Percentiles rank a stretch among this genome's conserved stretches.
These are phyloP conservation scores for Myotis davidii DNA, from an alignment of 2,113 vertebrate genomes.

Conservation along the genomic window DNA sequence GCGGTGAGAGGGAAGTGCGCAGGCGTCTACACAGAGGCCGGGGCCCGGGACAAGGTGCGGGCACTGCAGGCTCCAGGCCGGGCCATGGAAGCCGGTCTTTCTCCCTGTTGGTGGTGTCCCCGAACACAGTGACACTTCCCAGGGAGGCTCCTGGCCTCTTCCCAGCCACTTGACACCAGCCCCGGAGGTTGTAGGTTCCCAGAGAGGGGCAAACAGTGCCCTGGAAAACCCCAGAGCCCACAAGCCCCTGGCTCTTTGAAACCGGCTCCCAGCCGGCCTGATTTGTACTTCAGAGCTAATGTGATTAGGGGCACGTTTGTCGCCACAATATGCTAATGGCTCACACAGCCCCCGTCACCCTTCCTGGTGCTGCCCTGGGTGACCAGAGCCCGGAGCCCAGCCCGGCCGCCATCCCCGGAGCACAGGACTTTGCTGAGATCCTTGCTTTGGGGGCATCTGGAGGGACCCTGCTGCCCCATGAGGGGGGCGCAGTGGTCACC, in stretches of 20 bases:
- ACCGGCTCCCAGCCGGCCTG: conserved; percentile 73
- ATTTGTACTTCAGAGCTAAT: conserved; percentile 88
- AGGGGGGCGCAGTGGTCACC: accelerated
- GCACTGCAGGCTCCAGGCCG: not conserved
- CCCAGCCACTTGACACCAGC: conserved; percentile 49
- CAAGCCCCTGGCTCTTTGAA: conserved; percentile 82
- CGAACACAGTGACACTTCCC: not conserved
- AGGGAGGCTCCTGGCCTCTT: not conserved
- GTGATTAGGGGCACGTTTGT: conserved; percentile 83
- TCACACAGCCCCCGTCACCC: conserved; percentile 80
- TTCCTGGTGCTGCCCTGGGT: conserved; percentile 56
- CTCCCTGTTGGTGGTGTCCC: accelerated
- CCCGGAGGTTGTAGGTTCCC: conserved; percentile 70
- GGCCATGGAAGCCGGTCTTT: accelerated
- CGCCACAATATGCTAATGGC: conserved; percentile 84
- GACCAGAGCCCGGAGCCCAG: not conserved
- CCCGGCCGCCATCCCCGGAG: not conserved
- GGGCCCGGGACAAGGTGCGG: not conserved
- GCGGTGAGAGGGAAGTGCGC: accelerated
- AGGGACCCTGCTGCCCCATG: not conserved
- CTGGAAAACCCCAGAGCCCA: conserved; percentile 57
- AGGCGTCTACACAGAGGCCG: accelerated
- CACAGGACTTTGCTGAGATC: not conserved
- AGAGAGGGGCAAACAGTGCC: conserved; percentile 76
- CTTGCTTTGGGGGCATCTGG: not conserved